Base-by-base conservation (phyloP, 2,888 invertebrate genomes). In the Bellardia bayeri region DNA sequence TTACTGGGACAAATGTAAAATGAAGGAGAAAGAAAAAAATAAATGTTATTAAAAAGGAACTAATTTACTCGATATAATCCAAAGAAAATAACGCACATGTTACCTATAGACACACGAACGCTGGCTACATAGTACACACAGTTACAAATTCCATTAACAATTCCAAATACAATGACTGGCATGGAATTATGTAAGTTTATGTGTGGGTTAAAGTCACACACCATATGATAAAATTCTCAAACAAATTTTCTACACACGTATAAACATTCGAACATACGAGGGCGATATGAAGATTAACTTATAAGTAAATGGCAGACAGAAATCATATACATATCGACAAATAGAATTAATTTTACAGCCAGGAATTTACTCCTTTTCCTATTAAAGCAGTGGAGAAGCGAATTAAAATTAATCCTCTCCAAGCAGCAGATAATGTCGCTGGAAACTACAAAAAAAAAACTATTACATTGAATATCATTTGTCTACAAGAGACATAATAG, bases 1-100 rank as follows among this genome's bases (percentile, higher is more conserved):
- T 76, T 76, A 87, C 51, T 49, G 42, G 71, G 71, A 33, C 51
- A 81, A 56, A 68, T 66, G 16, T 33, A 42, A 54, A 76, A n/a
- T 9, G 74, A 42, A 68, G 11, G 16, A 51, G 45, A 82, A 45
- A 66, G 8, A 37, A n/a, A 30, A 23, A 61, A 45, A 33, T 69
- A 61, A 74, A 42, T 56, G 11, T 56, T 81, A 63, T 30, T 78
- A 68, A 76, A 83, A 84, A 42, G 33, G 40, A 82, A 87, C 76
- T 84, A 84, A 84, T 84, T 87, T 87, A 76, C 71, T 75, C 75
- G 30, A 63, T 61, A 72, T 83, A 83, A 87, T 87, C 80, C 80
- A 51, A 75, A 14, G 69, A 71, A 82, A 80, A 79, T 37, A 61
- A 72, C 80, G 76, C 86, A 86, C 83, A 86, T 83, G 86, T 72